These are phyloP conservation scores for Acanthurus leucopareius DNA, from an alignment of 2,797 vertebrate genomes.

Conservation along the genomic window DNA sequence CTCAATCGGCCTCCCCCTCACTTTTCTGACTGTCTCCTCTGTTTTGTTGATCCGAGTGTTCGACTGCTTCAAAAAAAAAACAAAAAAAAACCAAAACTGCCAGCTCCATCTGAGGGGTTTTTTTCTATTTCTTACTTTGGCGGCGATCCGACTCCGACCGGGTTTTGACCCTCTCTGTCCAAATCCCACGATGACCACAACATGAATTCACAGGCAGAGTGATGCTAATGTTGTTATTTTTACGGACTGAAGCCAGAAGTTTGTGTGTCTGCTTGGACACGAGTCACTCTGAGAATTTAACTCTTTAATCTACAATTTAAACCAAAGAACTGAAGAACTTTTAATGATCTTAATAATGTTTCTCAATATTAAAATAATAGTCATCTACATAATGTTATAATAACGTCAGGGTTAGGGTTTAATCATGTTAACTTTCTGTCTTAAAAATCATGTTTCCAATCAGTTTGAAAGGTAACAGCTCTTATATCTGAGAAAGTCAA, in stretches of 20 bases:
- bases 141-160: not conserved
- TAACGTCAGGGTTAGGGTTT: no score
- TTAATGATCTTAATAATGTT: no score
- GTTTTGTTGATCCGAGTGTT: slow-evolving; percentile 28
- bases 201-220: not conserved
- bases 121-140: no score
- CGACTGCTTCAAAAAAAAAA: not conserved
- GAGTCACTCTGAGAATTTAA: not conserved
- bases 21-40: slow-evolving; percentile 15
- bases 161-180: slow-evolving; percentile 28
- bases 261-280: not conserved
- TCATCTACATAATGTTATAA: no score
- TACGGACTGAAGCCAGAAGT: not conserved
- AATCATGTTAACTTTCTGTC: no score
- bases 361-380: no score
- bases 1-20: slow-evolving; percentile 35
- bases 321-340: not conserved
- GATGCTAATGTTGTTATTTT: not conserved
- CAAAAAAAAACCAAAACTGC: slow-evolving; percentile 5
- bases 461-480: no score
- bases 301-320: not conserved
- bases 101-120: slow-evolving; percentile 12
- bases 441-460: no score
- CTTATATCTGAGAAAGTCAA: no score
- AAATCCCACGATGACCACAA: slow-evolving; percentile 10